Conservation (phyloP, 2,797 vertebrate genomes). For the Margarornis squamiger region DNA sequence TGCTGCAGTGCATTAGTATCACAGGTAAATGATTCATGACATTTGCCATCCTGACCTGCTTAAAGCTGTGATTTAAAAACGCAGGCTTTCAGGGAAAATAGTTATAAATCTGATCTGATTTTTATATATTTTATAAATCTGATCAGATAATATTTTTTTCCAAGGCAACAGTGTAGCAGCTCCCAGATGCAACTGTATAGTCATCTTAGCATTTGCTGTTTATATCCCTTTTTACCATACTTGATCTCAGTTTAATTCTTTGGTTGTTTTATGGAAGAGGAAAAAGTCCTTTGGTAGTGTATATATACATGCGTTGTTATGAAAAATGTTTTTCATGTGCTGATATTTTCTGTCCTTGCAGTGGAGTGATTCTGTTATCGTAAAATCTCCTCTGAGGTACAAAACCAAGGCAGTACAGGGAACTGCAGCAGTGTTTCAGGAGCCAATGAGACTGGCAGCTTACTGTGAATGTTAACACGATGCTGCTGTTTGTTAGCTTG, state of each 20-base stretch:
- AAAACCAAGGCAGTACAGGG: neutral
- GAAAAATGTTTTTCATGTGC: neutral
- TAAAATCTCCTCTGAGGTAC: neutral
- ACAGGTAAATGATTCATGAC: neutral
- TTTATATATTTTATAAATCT: neutral
- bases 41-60: neutral
- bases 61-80: neutral
- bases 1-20: neutral
- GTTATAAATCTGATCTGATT: neutral
- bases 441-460: neutral
- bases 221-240: neutral
- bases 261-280: neutral
- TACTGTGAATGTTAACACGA: neutral
- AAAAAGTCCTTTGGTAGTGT: neutral
- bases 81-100: neutral
- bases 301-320: neutral
- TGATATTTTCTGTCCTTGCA: neutral
- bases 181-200: neutral
- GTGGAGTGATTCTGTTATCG: neutral
- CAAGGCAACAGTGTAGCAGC: neutral
- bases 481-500: neutral
- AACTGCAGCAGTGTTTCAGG: neutral
- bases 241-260: neutral
- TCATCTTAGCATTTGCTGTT: neutral
- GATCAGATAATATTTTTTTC: neutral